phyloP scores from a whole-genome alignment of 37 sponge, comb jelly and placozoan species.

The Tethya wilhelma region DNA sequence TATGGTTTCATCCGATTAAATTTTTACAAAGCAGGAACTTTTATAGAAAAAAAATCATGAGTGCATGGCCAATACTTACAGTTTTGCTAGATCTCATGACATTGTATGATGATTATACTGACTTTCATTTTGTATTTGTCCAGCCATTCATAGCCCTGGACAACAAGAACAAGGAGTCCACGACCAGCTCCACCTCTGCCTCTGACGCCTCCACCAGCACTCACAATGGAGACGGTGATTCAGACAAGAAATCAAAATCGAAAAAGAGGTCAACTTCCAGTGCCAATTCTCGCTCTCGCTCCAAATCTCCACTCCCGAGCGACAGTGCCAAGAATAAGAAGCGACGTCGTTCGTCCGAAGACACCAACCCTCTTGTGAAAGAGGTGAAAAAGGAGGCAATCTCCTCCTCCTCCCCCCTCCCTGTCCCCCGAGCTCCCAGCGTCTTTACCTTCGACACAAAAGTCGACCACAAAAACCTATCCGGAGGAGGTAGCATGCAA shows the following conservation, averaged over 20 bases:
- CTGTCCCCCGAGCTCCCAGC: conserved; percentile 23
- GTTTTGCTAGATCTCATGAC: too few relatives aligned
- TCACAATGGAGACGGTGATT: not conserved
- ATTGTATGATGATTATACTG: too few relatives aligned
- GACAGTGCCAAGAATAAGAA: not conserved
- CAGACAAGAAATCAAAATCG: not conserved
- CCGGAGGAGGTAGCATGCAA: conserved; percentile 14
- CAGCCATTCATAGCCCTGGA: too few relatives aligned
- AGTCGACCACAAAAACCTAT: too few relatives aligned
- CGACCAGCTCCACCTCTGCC: not conserved
- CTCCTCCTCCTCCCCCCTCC: not conserved
- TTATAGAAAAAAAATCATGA: too few relatives aligned
- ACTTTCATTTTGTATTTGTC: too few relatives aligned
- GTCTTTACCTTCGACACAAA: conserved; percentile 50
- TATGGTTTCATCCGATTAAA: too few relatives aligned
- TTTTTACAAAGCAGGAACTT: too few relatives aligned
- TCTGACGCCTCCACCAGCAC: not conserved
- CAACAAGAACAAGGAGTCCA: too few relatives aligned
- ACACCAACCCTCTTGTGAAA: not conserved
- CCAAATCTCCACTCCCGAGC: conserved; percentile 24
- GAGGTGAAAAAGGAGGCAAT: not conserved
- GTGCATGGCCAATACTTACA: too few relatives aligned
- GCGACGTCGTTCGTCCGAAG: conserved; percentile 6
- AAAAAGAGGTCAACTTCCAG: not conserved
- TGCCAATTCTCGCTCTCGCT: conserved; percentile 22